A percentile compares a stretch with the other conserved stretches of the same genome.
Evolutionary conservation across 2,113 vertebrate species (phyloP).

Genomic region (Alces alces): DNA sequence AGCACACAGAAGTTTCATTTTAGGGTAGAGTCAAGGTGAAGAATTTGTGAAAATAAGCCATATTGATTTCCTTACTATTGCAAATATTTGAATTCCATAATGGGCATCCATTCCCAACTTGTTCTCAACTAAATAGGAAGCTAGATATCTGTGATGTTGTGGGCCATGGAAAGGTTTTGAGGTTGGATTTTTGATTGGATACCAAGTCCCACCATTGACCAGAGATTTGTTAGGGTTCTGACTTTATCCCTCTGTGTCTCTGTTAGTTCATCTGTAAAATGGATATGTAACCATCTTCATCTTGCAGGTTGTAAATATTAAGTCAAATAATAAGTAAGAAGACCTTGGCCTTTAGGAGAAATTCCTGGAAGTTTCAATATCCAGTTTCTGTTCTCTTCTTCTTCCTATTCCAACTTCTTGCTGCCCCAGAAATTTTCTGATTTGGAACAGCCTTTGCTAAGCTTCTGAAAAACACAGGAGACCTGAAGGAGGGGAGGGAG

Average conservation of each 20-base stretch:
- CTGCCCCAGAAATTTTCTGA: neutral
- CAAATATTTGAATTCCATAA: conserved; percentile 42
- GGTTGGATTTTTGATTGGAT: neutral
- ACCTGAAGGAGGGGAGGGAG: neutral
- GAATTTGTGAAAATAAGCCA: neutral
- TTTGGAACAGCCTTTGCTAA: neutral
- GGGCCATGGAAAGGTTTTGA: neutral
- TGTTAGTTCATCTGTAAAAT: neutral
- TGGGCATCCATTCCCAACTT: neutral
- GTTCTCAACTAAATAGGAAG: neutral
- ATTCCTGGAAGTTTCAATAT: conserved; percentile 13
- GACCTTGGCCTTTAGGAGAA: neutral
- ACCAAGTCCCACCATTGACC: neutral
- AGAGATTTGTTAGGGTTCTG: neutral
- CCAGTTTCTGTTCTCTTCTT: neutral
- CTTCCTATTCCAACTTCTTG: neutral
- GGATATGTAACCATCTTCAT: neutral
- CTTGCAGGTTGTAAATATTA: neutral
- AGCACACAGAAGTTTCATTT: conserved; percentile 34
- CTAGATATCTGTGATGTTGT: neutral
- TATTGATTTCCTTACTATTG: conserved; percentile 14
- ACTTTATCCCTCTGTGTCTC: neutral
- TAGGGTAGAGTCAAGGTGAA: conserved; percentile 10
- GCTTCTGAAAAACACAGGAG: neutral
- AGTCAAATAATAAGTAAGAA: neutral